Base-by-base conservation (phyloP, 2,888 invertebrate genomes). In the Lysandra coridon region DNA sequence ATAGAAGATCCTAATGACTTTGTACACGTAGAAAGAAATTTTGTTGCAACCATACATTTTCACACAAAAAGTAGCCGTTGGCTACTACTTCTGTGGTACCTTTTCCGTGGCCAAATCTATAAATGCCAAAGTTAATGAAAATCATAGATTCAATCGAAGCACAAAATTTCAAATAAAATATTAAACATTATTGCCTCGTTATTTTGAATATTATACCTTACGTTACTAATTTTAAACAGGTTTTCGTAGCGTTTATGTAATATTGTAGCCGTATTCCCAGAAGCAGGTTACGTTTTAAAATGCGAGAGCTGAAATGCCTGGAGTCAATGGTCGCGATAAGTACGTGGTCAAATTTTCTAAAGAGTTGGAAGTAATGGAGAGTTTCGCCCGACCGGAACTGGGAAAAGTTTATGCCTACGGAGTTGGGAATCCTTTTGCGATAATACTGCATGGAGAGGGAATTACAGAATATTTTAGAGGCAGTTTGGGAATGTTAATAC, bases 301-400 rank as follows among this genome's bases (percentile, higher is more conserved):
- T 69, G 69, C 33, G 33, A 69, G 69, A 69, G 37, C 69, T 69
- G 5, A 69, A 69, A 69, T 69, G 69, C 33, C 33, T 37, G 69
- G 33, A 69, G 69, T 37, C 69, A 69, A 69, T 69, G 69, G 33
- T 69, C 69, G 69, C 69, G 69, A 69, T 69, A 69, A 69, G 69
- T 69, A 69, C 69, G 69, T 69, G 69, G 69, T 69, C 69, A 69
- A 69, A 69, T 69, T 69, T 69, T 69, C 69, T 37, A 69, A 69
- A 69, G 69, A 69, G 69, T 69, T 69, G 33, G 14, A 33, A 69
- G 69, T 69, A 69, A 69, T 69, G 69, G 69, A 69, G 69, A 69
- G 69, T 37, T 69, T 69, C 14, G 5, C 69, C 33, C 33, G 5
- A 69, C 69, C 33, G 69, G 69, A 69, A 69, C 69, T 69, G 33